Base-by-base conservation (phyloP, 1,140 invertebrate genomes). In the Drosophila aff. region DNA sequence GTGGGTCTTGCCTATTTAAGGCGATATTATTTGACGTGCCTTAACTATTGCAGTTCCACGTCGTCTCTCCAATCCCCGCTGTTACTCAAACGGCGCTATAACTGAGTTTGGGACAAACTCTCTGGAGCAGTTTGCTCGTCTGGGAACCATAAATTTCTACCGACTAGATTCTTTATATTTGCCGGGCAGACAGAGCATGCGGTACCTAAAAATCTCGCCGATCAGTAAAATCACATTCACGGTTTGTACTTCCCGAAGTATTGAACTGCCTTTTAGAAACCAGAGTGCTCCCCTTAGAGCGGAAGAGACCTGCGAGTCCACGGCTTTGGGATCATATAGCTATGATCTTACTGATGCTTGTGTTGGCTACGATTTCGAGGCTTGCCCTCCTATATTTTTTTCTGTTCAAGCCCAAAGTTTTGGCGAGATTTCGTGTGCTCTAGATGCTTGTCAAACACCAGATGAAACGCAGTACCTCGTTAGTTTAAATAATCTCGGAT, bases 81-180 rank as follows among this genome's bases (percentile, higher is more conserved):
- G 95, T 86, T 94, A 94, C 33, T 71, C 93, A 2, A 59, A 93
- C 65, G 95, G 94, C 72, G 31, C 71, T 1, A 43, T 82, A 13
- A 79, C 53, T 31, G 62, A 81, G 4, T 79, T 85, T 71, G 93
- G 89, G 36, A 76, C 79, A 62, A 81, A 93, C 58, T 69, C 92
- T 52, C 13, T 94, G 72, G 44, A 86, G 33, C 79, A 94, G 91
- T 95, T 93, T 55, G 93, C 96, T 11, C 94, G 95, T 76, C 94
- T 95, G 23, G 93, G 93, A 41, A 94, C 93, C 31, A 93, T 94
- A 2, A 95, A 95, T 81, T 96, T 94, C 79, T 96, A 96, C 79
- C 93, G 94, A 57, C 91, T 97, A 40, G 94, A 95, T 81, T 94
- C 95, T 1, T 96, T 96, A 81, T 96, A 96, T 79, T 95, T 96